Evolutionary conservation across 37 sponge, comb jelly and placozoan genomes (phyloP), one percentile per base, ranked within the genome.

Genomic region (Cliona cf. orientalis): DNA sequence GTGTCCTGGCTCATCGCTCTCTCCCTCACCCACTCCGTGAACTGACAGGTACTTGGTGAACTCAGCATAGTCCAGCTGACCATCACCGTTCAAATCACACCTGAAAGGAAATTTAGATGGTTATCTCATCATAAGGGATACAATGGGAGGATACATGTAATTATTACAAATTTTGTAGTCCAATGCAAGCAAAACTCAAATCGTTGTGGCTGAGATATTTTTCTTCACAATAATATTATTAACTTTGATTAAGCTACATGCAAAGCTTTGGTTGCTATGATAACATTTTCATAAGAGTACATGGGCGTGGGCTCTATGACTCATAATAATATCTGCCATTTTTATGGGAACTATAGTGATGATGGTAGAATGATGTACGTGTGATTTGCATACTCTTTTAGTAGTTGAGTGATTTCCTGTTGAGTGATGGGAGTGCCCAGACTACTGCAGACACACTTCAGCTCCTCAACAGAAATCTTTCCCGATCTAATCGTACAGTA

Each of bases 401-500:
- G 55, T 4, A 90, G 64, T 2, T 40, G 23, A 33, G 36, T 65
- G 36, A 85, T 69, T 63, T 90, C 86, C 44, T 66, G 33, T 33
- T 80, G 71, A n/a, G 81, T 66, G 12, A 81, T 75, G 5, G 70
- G 84, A 57, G 64, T 69, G 35, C 75, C 79, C 46, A 90, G 53
- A 7, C 58, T 76, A 38, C 62, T 56, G 40, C 72, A 75, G 42
- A 85, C 71, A 58, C n/a, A 57, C 39, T 38, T 58, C 21, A 90
- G 81, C 14, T 79, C 72, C 6, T 71, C 71, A 39, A 74, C 46
- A 11, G 81, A 74, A 36, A 90, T 85, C 55, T 33, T 65, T 2
- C 91, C 91, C 61, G 79, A 66, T 42, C 86, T 78, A 43, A 29
- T n/a, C n/a, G n/a, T n/a, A n/a, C n/a, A n/a, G n/a, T n/a, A n/a